Base-by-base conservation (phyloP, 2,113 vertebrate species). In the Ancistrus triradiatus region DNA sequence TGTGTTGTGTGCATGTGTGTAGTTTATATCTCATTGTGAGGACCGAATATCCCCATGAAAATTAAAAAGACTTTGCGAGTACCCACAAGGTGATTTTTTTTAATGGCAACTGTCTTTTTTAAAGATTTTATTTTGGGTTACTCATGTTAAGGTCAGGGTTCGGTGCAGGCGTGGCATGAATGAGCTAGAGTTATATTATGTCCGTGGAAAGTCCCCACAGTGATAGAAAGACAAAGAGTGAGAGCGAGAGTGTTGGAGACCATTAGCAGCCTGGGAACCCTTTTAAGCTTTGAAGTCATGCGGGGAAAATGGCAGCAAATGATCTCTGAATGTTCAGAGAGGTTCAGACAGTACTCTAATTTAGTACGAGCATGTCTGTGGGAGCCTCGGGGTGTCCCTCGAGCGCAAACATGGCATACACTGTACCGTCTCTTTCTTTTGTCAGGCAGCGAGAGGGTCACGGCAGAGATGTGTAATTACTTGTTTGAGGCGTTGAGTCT, bases 291-390 rank as follows among this genome's bases (percentile, higher is more conserved):
- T 76, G 78, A 78, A 76, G 76, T 81, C 86, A 83, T 79, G 78
- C 81, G 70, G 85, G 72, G 85, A 83, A 86, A 84, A 88, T 85
- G 79, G 74, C 77, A 77, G 75, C 83, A 80, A 83, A 84, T 84
- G 70, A 83, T 62, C 60, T 79, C 80, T 81, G 77, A 68, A 79
- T 62, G 71, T 81, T 69, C 53, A 40, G 7, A 69, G 60, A 69
- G 68, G 70, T 49, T 58, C 61, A 35, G 57, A 51, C 49, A 72
- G 66, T 64, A 59, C 69, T 66, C 52, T 47, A 46, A 47, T 60
- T 47, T 47, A 21, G 31, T 40, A 10, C 22, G 35, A 40, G 27
- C 15, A 51, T 35, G 51, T 66, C 37, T 58, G 28, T 19, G 66
- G 40, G 33, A 70, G 68, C 57, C 67, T 67, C 51, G 7, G 58